phyloP scores from a whole-genome alignment of 92 coral and sea anemone species.

The Isaurus tuberculatus region DNA sequence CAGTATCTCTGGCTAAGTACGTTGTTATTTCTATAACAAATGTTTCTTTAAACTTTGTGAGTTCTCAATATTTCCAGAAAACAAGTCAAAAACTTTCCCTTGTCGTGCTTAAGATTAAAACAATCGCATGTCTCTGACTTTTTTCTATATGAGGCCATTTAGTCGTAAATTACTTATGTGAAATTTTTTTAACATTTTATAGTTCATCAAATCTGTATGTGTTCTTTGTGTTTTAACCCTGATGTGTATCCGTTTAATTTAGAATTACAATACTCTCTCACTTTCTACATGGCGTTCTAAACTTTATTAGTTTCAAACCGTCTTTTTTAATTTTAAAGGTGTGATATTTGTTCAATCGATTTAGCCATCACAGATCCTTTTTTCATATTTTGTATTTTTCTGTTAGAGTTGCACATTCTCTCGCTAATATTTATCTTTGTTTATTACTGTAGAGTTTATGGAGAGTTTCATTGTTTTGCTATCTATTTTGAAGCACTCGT shows the following conservation, averaged over 20 bases:
- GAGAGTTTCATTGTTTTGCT: no score
- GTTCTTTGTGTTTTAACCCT: background rate
- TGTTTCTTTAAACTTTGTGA: background rate
- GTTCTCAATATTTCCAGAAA: background rate
- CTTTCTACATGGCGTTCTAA: background rate
- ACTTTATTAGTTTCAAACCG: background rate
- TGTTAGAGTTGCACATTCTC: background rate
- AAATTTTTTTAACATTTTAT: background rate
- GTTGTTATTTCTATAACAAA: background rate
- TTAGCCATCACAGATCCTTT: background rate
- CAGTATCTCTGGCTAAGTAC: background rate
- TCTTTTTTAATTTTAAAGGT: background rate
- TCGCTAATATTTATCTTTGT: background rate
- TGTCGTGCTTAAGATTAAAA: background rate
- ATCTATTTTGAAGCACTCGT: no score
- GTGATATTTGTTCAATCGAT: background rate
- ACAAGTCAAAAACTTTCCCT: background rate
- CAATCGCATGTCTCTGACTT: background rate
- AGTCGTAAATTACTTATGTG: background rate
- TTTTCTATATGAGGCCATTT: background rate
- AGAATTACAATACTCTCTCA: background rate
- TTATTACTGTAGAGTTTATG: background rate
- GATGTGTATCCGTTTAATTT: background rate
- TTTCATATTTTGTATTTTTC: background rate
- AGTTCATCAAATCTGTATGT: background rate